These are phyloP conservation scores for Lindbergichthys nudifrons DNA, from an alignment of 2,797 vertebrate species.

Conservation along the genomic window DNA sequence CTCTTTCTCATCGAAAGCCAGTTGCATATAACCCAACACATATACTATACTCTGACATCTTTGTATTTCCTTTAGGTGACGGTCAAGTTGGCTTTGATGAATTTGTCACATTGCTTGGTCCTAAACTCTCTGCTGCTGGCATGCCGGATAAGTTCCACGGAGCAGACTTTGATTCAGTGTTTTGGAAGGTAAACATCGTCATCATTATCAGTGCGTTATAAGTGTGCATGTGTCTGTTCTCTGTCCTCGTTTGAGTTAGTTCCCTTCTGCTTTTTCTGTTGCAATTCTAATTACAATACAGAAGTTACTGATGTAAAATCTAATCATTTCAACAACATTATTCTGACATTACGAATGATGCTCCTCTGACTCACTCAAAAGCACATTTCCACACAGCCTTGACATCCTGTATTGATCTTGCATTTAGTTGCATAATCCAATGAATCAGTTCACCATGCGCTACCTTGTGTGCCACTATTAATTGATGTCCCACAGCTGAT, in stretches of 20 bases:
- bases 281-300: conserved; percentile 42
- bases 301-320: not conserved
- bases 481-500: conserved; percentile 29
- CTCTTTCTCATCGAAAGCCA: not conserved
- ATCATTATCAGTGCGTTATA: not conserved
- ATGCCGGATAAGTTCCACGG: conserved; percentile 96
- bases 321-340: conserved; percentile 10
- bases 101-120: conserved; percentile 95
- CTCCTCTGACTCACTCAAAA: conserved; percentile 7
- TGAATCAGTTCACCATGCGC: conserved; percentile 15
- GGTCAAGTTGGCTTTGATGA: conserved; percentile 98
- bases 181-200: conserved; percentile 92
- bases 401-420: not conserved
- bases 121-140: conserved; percentile 92
- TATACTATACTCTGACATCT: conserved; percentile 10
- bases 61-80: conserved; percentile 84
- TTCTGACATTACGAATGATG: conserved; percentile 8
- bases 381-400: conserved; percentile 1
- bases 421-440: conserved; percentile 35
- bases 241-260: conserved; percentile 12
- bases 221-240: conserved; percentile 19
- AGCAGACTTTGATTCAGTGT: conserved; percentile 96
- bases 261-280: conserved; percentile 28
- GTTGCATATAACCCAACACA: not conserved
- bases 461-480: not conserved